Percentiles rank a stretch among this genome's conserved stretches.
Conservation (phyloP, 1,140 invertebrate genomes). For the Ostrea edulis region DNA sequence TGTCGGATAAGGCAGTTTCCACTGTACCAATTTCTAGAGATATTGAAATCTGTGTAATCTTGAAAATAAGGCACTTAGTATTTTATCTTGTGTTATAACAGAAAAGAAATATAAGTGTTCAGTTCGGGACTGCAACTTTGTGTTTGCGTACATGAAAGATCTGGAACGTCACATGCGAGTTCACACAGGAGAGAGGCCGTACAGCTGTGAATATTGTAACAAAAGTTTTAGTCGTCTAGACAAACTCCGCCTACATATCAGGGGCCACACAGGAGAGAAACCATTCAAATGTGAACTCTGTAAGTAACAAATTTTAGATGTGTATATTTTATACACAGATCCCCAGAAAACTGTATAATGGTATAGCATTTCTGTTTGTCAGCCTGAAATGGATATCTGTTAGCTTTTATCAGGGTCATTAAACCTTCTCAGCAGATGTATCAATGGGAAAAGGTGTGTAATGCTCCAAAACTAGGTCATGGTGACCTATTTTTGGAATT, state of each 20-base stretch:
- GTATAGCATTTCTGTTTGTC: too few relatives aligned
- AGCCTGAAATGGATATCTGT: too few relatives aligned
- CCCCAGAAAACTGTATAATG: too few relatives aligned
- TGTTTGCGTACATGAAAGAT: constrained; percentile 65
- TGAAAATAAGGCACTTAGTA: background rate
- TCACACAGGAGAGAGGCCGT: constrained; percentile 85
- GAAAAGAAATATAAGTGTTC: constrained; percentile 82
- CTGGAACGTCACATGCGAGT: constrained; percentile 79
- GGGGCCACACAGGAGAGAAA: constrained; percentile 90
- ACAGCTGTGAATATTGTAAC: constrained; percentile 70
- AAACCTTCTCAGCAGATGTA: too few relatives aligned
- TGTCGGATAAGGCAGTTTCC: too few relatives aligned
- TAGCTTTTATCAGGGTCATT: too few relatives aligned
- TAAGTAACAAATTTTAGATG: constrained; percentile 48
- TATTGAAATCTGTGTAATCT: background rate
- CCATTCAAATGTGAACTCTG: constrained; percentile 94
- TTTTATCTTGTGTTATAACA: background rate
- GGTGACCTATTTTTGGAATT: too few relatives aligned
- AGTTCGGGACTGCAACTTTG: constrained; percentile 93
- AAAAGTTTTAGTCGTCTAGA: constrained; percentile 69
- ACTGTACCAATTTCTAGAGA: too few relatives aligned
- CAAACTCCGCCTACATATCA: constrained; percentile 71
- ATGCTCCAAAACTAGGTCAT: too few relatives aligned
- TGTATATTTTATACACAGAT: too few relatives aligned
- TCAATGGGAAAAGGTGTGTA: too few relatives aligned